Conservation (phyloP, 2,113 vertebrate genomes). For the Charina bottae region DNA sequence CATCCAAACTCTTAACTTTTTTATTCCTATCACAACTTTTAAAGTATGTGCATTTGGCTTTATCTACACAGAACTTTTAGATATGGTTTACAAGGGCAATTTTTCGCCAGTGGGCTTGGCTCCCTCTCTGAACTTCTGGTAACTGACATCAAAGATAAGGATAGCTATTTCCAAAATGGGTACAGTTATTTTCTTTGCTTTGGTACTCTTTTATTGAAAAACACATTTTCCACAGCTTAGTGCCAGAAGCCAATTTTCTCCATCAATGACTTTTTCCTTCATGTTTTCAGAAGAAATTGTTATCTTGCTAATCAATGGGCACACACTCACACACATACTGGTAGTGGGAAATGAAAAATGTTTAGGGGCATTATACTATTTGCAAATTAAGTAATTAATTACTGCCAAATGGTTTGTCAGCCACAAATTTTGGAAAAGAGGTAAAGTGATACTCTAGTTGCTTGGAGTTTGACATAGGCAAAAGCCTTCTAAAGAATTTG, state of each 20-base stretch:
- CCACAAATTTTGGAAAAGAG: neutral
- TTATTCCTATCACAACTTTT: neutral
- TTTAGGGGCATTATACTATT: neutral
- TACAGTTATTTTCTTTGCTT: slow-evolving; percentile 30
- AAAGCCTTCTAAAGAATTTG: neutral
- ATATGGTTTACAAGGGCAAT: neutral
- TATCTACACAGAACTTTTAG: neutral
- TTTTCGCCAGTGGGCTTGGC: neutral
- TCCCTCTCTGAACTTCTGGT: neutral
- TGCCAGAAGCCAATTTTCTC: slow-evolving; percentile 41
- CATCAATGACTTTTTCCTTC: slow-evolving; percentile 39
- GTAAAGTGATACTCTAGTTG: accelerated
- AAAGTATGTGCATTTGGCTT: neutral
- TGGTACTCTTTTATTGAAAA: slow-evolving; percentile 19
- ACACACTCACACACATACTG: neutral
- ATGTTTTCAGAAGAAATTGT: slow-evolving; percentile 26
- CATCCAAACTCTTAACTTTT: neutral
- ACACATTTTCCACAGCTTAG: neutral
- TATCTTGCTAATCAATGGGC: slow-evolving; percentile 11
- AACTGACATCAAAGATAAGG: slow-evolving; percentile 35
- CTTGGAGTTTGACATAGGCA: neutral
- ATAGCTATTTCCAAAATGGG: slow-evolving; percentile 39
- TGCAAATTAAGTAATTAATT: neutral
- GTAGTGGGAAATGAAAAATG: neutral
- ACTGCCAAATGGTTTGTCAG: neutral